Conservation (phyloP, 2,888 invertebrate genomes). For the Bembecia ichneumoniformis region DNA sequence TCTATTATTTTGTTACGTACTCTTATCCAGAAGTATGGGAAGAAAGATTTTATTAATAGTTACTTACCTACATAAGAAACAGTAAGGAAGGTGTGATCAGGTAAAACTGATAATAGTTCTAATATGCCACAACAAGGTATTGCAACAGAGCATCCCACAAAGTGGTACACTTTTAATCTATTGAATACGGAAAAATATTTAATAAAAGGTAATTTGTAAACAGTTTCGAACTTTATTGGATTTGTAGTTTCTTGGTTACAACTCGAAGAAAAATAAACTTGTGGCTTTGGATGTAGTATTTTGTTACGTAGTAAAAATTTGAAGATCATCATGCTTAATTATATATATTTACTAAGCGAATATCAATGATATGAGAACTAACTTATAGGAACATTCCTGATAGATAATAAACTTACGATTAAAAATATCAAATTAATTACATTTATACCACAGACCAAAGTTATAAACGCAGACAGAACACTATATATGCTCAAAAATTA, state of each 20-base stretch:
- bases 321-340: not conserved
- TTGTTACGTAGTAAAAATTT: not conserved
- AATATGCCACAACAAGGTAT: constrained; percentile 52
- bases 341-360: not conserved
- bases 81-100: constrained; percentile 30
- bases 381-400: too few species aligned
- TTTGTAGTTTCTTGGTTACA: not conserved
- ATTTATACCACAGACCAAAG: too few species aligned
- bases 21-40: too few species aligned
- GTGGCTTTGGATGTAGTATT: not conserved
- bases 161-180: constrained; percentile 69
- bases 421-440: too few species aligned
- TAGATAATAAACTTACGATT: too few species aligned
- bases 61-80: constrained; percentile 49
- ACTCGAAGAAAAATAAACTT: not conserved
- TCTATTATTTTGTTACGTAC: too few species aligned
- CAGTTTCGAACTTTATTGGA: constrained; percentile 36
- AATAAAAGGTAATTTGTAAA: constrained; percentile 53
- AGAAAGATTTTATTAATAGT: too few species aligned
- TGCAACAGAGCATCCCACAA: constrained; percentile 40
- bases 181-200: constrained; percentile 60
- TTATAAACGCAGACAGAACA: too few species aligned
- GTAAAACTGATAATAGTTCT: constrained; percentile 40
- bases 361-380: too few species aligned
- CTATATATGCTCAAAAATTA: too few species aligned